Evolutionary conservation across 2,888 invertebrate species (phyloP).

Genomic region (Lymantria monacha): DNA sequence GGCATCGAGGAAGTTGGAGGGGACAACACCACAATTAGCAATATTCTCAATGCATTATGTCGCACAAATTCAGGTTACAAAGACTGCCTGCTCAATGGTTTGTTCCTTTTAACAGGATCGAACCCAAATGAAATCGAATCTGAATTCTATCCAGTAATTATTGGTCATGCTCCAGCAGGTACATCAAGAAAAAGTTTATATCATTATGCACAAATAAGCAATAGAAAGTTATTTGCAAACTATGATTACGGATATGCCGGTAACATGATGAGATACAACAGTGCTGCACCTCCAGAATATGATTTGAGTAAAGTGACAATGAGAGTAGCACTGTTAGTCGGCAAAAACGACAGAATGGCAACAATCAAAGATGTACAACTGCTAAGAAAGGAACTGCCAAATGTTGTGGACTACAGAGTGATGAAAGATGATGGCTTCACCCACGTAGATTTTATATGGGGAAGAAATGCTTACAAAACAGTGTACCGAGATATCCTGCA

Average conservation of each 20-base stretch:
- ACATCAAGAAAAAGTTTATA: constrained; percentile 44
- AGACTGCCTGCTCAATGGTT: constrained; percentile 25
- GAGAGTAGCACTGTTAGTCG: constrained; percentile 38
- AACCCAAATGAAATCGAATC: constrained; percentile 36
- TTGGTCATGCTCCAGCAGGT: constrained; percentile 45
- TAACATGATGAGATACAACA: constrained; percentile 40
- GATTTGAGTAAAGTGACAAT: constrained; percentile 44
- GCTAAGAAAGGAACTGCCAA: constrained; percentile 35
- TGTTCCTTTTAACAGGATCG: constrained; percentile 31
- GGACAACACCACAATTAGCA: constrained; percentile 19
- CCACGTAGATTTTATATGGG: constrained; percentile 52
- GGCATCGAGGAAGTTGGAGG: constrained; percentile 29
- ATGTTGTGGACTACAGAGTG: constrained; percentile 31
- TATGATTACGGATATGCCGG: constrained; percentile 44
- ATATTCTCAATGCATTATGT: constrained; percentile 31
- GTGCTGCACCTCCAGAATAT: constrained; percentile 41
- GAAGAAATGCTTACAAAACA: constrained; percentile 22
- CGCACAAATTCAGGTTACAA: constrained; percentile 29
- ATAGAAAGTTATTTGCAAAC: constrained; percentile 32
- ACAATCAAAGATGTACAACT: constrained; percentile 36
- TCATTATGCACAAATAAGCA: constrained; percentile 44
- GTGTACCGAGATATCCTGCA: constrained; percentile 29
- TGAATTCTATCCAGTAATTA: constrained; percentile 27
- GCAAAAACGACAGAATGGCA: constrained; percentile 43
- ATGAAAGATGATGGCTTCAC: constrained; percentile 30